phyloP scores from a whole-genome alignment of 2,797 vertebrate genomes.

The Halcyon leucocephala region DNA sequence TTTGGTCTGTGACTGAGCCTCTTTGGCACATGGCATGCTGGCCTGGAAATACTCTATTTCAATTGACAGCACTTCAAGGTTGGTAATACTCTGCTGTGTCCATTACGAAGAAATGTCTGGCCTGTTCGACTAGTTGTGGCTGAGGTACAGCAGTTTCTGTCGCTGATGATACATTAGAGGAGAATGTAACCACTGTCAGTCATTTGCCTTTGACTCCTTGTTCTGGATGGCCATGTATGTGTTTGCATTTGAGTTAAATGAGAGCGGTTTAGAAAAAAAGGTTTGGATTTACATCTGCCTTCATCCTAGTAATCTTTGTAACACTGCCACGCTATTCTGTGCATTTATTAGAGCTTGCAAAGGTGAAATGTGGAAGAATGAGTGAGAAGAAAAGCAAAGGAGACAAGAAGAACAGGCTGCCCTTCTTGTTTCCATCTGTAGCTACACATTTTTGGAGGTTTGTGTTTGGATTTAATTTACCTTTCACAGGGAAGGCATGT shows the following conservation, averaged over 20 bases:
- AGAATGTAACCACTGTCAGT: slow-evolving; percentile 35
- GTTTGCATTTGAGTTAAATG: neutral
- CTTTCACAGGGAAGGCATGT: slow-evolving; percentile 2
- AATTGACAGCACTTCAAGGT: neutral
- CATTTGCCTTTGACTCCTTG: neutral
- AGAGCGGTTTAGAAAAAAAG: slow-evolving; percentile 1
- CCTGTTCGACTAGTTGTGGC: slow-evolving; percentile 55
- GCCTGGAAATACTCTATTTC: neutral
- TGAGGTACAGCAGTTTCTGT: slow-evolving; percentile 34
- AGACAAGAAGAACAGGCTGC: slow-evolving; percentile 60
- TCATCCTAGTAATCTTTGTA: neutral
- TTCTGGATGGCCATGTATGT: neutral
- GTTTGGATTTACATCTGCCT: neutral
- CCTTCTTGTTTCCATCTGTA: slow-evolving; percentile 35
- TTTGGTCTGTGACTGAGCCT: neutral
- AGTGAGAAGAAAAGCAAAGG: slow-evolving; percentile 39
- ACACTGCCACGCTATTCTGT: neutral
- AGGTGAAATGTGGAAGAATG: neutral
- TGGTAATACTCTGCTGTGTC: neutral
- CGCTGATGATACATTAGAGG: neutral
- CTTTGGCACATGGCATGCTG: neutral
- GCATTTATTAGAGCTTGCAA: neutral
- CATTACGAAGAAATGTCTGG: neutral
- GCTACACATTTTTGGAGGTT: slow-evolving; percentile 36
- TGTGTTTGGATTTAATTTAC: slow-evolving; percentile 46